These are phyloP conservation scores for Epirrhoe alternata DNA, from an alignment of 2,888 invertebrate genomes.

Conservation along the genomic window DNA sequence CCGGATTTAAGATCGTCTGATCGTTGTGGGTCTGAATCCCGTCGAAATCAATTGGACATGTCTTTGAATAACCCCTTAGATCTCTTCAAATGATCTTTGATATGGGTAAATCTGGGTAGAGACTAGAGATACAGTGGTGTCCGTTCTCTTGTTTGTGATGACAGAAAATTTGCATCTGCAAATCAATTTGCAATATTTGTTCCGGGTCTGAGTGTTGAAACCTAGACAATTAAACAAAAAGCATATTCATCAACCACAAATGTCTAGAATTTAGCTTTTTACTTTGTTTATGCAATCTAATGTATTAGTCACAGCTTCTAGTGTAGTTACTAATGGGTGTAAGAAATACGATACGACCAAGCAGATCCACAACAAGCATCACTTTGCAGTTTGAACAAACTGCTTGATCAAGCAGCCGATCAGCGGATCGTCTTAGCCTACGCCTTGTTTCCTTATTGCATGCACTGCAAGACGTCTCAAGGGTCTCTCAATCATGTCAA, in stretches of 20 bases:
- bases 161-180: background rate
- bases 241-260: background rate
- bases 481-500: too few relatives aligned
- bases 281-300: slow-evolving; percentile 21
- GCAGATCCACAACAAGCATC: too few relatives aligned
- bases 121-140: background rate
- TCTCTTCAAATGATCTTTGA: too few relatives aligned
- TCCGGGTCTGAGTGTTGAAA: background rate
- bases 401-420: too few relatives aligned
- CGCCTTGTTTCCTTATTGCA: too few relatives aligned
- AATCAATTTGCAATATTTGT: background rate
- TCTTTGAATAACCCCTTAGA: too few relatives aligned
- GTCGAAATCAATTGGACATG: too few relatives aligned
- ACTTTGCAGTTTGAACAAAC: too few relatives aligned
- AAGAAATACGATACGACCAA: background rate
- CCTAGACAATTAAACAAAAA: background rate
- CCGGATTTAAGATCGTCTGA: too few relatives aligned
- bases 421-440: too few relatives aligned
- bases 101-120: background rate
- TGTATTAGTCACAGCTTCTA: slow-evolving; percentile 4
- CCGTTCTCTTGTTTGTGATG: background rate
- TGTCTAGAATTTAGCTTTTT: slow-evolving; percentile 5
- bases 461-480: too few relatives aligned
- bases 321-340: background rate
- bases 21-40: too few relatives aligned